Base-by-base conservation (phyloP, 1,140 invertebrate species). In the Saccostrea cuccullata region DNA sequence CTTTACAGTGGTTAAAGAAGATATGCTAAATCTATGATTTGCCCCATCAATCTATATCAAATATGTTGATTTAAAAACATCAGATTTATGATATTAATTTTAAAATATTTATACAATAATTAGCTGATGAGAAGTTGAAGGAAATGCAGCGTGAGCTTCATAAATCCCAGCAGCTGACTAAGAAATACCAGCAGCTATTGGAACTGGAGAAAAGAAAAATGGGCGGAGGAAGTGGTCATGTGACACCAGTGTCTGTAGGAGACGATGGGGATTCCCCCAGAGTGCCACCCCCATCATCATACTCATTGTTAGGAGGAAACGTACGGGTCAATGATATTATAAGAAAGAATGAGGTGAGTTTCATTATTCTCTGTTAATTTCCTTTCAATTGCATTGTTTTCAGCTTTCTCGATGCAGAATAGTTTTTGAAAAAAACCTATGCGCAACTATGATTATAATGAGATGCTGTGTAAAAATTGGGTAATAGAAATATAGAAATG, bases 171-270 rank as follows among this genome's bases (percentile, higher is more conserved):
- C 89, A 91, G 64, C 36, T 92, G 23, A 90, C 91, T 6, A 91
- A 92, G 73, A 92, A 92, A 70, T 92, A 91, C 55, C 89, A 90
- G 17, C 89, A 91, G 55, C 83, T 92, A 47, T 91, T 92, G 73
- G 92, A 92, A 36, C 77, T 90, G 36, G 92, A 92, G 58, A 55
- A 87, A 56, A 86, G 91, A 13, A 92, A 90, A 55, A 89, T 90
- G 47, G 73, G 86, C 0, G 83, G 83, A 30, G 85, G 84, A 26
- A 88, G 90, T 36, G 88, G 87, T 70, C 26, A 88, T 47, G 83
- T 88, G 9, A 89, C 90, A 36, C 89, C 90, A 6, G 86, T 90
- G 17, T 82, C 87, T 15, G 87, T 86, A 11, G 83, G 86, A 26
- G 77, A 87, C 20, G 87, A 67, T 23, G 82, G 58, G 26, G 87